These are phyloP conservation scores for Thereva unica DNA, from an alignment of 2,888 invertebrate species.

Conservation along the genomic window DNA sequence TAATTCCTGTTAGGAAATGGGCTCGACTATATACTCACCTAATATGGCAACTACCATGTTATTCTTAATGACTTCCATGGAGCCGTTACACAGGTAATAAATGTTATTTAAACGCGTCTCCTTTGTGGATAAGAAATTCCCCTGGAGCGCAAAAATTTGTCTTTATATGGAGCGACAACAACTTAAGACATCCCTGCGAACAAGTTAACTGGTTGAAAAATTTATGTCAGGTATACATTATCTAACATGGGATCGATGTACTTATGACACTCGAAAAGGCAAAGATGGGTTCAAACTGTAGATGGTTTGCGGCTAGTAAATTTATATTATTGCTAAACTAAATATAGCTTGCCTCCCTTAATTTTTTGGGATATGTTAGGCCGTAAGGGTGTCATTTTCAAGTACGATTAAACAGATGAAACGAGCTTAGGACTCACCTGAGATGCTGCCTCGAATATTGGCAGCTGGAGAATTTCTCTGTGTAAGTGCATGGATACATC, in stretches of 20 bases:
- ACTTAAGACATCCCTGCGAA: constrained; percentile 78
- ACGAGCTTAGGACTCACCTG: constrained; percentile 60
- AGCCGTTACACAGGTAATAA: constrained; percentile 94
- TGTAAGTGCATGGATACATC: constrained; percentile 96
- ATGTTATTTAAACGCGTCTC: constrained; percentile 92
- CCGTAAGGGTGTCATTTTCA: no score
- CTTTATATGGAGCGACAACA: constrained; percentile 88
- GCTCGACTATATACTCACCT: constrained; percentile 65
- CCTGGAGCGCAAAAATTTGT: constrained; percentile 96
- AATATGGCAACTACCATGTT: constrained; percentile 96
- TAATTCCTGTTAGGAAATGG: background rate
- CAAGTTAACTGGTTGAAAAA: no score
- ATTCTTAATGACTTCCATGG: constrained; percentile 96
- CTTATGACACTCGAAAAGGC: no score
- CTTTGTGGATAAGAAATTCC: constrained; percentile 91
- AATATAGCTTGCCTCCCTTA: no score
- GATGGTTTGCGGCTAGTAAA: no score
- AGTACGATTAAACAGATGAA: no score
- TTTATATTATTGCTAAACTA: no score
- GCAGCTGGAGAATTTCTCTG: constrained; percentile 89
- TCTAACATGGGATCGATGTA: constrained; percentile 10
- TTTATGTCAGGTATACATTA: background rate
- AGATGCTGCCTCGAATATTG: constrained; percentile 92
- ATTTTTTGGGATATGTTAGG: no score
- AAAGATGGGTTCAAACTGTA: no score